A percentile compares a stretch with the other conserved stretches of the same genome.
These are phyloP conservation scores for Cosmopolites sordidus DNA, from an alignment of 2,888 invertebrate species.

Conservation along the genomic window DNA sequence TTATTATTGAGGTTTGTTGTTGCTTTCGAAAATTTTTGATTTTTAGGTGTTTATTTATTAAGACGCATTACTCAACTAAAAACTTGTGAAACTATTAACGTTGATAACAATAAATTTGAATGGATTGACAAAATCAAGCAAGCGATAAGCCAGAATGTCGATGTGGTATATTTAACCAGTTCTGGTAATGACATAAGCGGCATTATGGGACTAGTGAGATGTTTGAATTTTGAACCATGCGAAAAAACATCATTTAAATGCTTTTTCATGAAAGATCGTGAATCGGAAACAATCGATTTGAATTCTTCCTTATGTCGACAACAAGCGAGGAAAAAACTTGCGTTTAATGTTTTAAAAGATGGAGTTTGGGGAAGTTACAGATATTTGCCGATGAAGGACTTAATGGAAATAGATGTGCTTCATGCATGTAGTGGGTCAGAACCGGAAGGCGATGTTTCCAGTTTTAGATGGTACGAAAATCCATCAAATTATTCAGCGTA, in stretches of 20 bases:
- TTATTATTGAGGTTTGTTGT: too few species aligned
- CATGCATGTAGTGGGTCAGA: conserved; percentile 48
- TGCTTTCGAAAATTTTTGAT: too few species aligned
- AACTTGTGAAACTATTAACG: conserved; percentile 3
- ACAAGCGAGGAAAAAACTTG: conserved; percentile 32
- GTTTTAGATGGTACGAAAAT: conserved; percentile 74
- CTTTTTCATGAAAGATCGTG: conserved; percentile 28
- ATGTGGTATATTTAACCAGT: conserved; percentile 26
- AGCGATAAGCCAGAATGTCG: conserved; percentile 4
- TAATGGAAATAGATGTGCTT: conserved; percentile 32
- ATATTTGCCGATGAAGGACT: conserved; percentile 22
- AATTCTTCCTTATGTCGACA: conserved; percentile 28
- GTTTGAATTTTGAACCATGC: conserved; percentile 26
- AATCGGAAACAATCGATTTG: conserved; percentile 28
- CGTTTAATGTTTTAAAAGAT: conserved; percentile 32
- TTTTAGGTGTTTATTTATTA: conserved; percentile 8
- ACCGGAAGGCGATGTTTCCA: conserved; percentile 71
- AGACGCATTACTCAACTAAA: conserved; percentile 5
- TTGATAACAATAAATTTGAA: conserved; percentile 20
- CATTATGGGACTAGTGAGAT: conserved; percentile 33
- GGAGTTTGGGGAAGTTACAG: conserved; percentile 35
- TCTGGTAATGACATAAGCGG: conserved; percentile 29
- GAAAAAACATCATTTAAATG: conserved; percentile 22
- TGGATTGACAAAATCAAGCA: conserved; percentile 40
- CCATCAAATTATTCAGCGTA: conserved; percentile 34